These are phyloP conservation scores for Elephantulus edwardii DNA, from an alignment of 2,113 vertebrate genomes.

Conservation along the genomic window DNA sequence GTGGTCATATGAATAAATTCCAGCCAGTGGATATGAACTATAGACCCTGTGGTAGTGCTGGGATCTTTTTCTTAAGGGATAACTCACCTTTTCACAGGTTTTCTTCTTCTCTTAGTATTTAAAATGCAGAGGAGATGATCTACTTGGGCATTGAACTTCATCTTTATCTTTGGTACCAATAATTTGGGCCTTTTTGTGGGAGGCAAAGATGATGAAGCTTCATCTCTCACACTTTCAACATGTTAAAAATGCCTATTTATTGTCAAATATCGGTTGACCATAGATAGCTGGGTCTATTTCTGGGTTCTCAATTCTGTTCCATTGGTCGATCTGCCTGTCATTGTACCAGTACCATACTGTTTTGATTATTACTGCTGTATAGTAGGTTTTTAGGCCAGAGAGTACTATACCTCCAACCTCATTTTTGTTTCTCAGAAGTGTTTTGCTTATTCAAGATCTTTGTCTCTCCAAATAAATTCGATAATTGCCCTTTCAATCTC, in stretches of 20 bases:
- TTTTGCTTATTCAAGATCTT: too few relatives aligned
- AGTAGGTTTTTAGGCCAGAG: too few relatives aligned
- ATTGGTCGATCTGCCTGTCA: background rate
- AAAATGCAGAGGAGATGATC: background rate
- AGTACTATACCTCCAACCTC: too few relatives aligned
- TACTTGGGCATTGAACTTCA: background rate
- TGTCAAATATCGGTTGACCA: too few relatives aligned
- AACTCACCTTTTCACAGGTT: accelerated
- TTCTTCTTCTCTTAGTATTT: background rate
- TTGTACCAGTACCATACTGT: background rate
- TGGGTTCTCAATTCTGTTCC: background rate
- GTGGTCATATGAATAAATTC: background rate
- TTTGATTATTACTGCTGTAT: too few relatives aligned
- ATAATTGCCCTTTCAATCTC: too few relatives aligned
- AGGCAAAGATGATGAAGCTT: too few relatives aligned
- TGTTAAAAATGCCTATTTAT: too few relatives aligned
- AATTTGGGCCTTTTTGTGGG: background rate
- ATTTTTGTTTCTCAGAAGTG: too few relatives aligned
- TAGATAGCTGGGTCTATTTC: too few relatives aligned
- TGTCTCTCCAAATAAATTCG: too few relatives aligned
- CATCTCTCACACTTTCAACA: too few relatives aligned
- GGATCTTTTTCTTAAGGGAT: background rate
- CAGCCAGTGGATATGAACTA: background rate
- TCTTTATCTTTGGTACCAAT: background rate
- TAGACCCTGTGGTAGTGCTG: background rate